Percentiles rank a stretch among this genome's conserved stretches.
These are phyloP conservation scores for Pseudotriccus pelzelni DNA, from an alignment of 2,797 vertebrate genomes.

Conservation along the genomic window DNA sequence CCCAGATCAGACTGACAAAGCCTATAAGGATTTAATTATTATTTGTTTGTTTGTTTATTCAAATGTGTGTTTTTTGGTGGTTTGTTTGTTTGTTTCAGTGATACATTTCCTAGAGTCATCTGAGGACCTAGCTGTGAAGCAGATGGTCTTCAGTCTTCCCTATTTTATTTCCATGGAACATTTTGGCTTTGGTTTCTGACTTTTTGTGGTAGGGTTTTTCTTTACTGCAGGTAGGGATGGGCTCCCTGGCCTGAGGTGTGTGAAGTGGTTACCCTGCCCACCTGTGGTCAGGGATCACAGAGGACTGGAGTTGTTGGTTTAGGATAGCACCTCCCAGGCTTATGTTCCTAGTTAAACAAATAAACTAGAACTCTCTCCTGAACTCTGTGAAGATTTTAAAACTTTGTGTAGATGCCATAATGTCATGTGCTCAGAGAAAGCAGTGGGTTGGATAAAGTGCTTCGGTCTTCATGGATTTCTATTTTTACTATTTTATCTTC, in stretches of 20 bases:
- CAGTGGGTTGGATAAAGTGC: background rate
- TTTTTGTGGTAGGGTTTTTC: background rate
- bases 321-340: background rate
- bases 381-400: background rate
- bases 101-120: background rate
- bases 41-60: background rate
- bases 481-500: background rate
- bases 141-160: background rate
- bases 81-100: background rate
- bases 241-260: background rate
- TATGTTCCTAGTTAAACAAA: background rate
- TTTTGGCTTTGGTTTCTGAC: background rate
- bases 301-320: background rate
- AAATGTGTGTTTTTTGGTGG: background rate
- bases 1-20: background rate
- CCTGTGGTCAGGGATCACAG: background rate
- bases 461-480: background rate
- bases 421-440: background rate
- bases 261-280: rapidly evolving
- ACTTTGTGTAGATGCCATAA: background rate
- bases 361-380: background rate
- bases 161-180: background rate
- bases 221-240: background rate
- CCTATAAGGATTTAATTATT: background rate
- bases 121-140: background rate